A percentile compares a stretch with the other conserved stretches of the same genome.
These are phyloP conservation scores for Parauchenoglanis punctatus DNA, from an alignment of 2,797 vertebrate species.

Conservation along the genomic window DNA sequence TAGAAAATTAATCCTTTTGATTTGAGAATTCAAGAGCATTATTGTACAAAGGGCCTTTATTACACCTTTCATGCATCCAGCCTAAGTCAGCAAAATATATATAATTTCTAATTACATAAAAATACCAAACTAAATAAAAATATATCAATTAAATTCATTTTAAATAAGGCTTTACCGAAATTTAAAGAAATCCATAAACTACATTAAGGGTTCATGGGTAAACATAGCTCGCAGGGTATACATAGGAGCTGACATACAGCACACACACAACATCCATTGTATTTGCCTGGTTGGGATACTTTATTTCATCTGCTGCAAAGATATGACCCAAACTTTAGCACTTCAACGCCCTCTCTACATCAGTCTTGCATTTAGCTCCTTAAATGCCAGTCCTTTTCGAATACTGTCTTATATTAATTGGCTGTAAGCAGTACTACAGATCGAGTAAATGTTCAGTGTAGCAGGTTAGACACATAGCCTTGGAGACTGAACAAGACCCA, in stretches of 20 bases:
- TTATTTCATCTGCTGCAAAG: slow-evolving; percentile 24
- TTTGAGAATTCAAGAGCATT: background rate
- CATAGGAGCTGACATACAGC: background rate
- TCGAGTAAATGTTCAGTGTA: background rate
- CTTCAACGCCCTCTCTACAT: background rate
- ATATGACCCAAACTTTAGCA: slow-evolving; percentile 25
- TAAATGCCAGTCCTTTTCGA: slow-evolving; percentile 11
- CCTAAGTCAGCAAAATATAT: background rate
- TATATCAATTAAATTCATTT: background rate
- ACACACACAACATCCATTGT: background rate
- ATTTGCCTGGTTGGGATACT: slow-evolving; percentile 40
- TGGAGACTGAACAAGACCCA: background rate
- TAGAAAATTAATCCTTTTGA: background rate
- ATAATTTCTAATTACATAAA: background rate
- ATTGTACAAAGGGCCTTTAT: background rate
- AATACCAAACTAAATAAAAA: background rate
- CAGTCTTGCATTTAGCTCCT: background rate
- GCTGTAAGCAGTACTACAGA: background rate
- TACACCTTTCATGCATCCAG: background rate
- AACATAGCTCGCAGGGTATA: background rate
- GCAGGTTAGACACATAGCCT: background rate
- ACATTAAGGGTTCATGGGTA: background rate
- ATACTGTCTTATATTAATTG: slow-evolving; percentile 20
- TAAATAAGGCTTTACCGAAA: background rate
- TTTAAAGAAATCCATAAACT: background rate